phyloP scores from a whole-genome alignment of 2,797 vertebrate genomes.

The Myiotriccus ornatus region DNA sequence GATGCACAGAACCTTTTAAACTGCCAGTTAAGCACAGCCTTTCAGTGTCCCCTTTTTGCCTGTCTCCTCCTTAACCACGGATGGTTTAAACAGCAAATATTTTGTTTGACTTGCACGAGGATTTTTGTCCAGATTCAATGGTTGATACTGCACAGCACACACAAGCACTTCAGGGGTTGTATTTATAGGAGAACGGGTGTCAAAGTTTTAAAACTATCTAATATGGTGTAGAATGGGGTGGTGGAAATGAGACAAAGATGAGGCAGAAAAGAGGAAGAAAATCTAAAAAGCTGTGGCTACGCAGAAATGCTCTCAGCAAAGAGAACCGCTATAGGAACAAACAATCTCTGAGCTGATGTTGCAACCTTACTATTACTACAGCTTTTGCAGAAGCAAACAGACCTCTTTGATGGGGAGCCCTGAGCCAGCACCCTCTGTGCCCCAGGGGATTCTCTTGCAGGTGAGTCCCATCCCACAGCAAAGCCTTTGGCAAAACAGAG shows the following conservation, averaged over 20 bases:
- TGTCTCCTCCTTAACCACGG: background rate
- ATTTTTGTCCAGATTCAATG: background rate
- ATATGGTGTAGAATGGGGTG: background rate
- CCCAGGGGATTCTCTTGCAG: background rate
- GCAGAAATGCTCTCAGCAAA: background rate
- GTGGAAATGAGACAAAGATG: background rate
- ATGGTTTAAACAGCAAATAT: background rate
- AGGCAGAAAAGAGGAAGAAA: conserved; percentile 2
- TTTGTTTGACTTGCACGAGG: background rate
- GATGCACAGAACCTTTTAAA: background rate
- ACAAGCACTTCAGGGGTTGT: background rate
- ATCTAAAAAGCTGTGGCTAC: background rate
- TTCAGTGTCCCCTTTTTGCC: background rate
- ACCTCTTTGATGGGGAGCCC: background rate
- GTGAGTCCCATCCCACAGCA: background rate
- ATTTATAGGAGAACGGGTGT: background rate
- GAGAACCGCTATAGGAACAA: background rate
- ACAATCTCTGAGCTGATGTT: background rate
- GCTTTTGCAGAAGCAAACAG: background rate
- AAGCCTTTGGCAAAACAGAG: background rate
- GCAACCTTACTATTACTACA: background rate
- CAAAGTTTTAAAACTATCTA: background rate
- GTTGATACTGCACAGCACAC: background rate
- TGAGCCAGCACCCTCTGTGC: accelerated
- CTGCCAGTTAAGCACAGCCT: background rate